These are phyloP conservation scores for Leucania comma DNA, from an alignment of 2,888 invertebrate species.

Conservation along the genomic window DNA sequence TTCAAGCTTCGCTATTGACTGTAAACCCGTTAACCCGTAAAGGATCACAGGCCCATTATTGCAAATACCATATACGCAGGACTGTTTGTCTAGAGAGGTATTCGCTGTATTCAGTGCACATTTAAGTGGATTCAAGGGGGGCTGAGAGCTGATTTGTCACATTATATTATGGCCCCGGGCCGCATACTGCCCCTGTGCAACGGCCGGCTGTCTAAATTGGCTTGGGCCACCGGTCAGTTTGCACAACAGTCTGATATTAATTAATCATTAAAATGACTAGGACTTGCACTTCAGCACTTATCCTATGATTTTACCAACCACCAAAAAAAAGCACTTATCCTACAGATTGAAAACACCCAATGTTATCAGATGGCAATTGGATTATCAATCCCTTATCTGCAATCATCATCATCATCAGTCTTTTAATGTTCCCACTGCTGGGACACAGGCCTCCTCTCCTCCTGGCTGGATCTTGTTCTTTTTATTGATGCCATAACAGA, in stretches of 20 bases:
- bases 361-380: background rate
- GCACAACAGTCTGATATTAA: constrained; percentile 13
- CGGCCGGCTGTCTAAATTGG: constrained; percentile 19
- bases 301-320: too few relatives aligned
- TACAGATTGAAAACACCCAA: background rate
- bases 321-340: too few relatives aligned
- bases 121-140: constrained; percentile 26
- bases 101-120: constrained; percentile 14
- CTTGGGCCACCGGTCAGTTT: constrained; percentile 2
- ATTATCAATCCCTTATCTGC: background rate
- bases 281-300: background rate
- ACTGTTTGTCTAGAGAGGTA: constrained; percentile 24
- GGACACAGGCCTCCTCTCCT: too few relatives aligned
- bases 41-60: constrained; percentile 25
- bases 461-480: too few relatives aligned
- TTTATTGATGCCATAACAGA: too few relatives aligned
- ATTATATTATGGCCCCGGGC: constrained; percentile 32
- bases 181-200: constrained; percentile 1
- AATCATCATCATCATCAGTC: too few relatives aligned
- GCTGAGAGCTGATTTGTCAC: constrained; percentile 25
- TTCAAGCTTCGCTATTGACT: constrained; percentile 35
- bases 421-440: too few relatives aligned
- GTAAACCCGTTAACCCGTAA: constrained; percentile 13
- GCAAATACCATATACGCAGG: constrained; percentile 24
- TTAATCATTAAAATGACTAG: constrained; percentile 18